Evolutionary conservation across 1,140 invertebrate genomes (phyloP).

Genomic region (Dendrolimus punctatus): DNA sequence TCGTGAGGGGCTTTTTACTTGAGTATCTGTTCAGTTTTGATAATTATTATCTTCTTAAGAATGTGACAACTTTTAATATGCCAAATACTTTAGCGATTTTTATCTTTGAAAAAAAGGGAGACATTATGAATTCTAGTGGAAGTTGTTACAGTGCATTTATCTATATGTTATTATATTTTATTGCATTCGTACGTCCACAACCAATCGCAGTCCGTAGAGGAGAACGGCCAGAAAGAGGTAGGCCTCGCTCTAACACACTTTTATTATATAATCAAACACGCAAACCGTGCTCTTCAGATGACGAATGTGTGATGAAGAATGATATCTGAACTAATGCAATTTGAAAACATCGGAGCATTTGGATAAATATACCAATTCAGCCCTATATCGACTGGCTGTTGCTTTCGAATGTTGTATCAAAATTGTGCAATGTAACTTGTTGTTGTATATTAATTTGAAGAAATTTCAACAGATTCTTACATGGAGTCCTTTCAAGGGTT

Average conservation of each 20-base stretch:
- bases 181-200: conserved; percentile 71
- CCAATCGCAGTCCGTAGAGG: conserved; percentile 71
- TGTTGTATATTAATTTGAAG: conserved; percentile 12
- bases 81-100: conserved; percentile 46
- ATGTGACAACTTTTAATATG: conserved; percentile 55
- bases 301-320: conserved; percentile 34
- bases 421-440: conserved; percentile 3
- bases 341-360: no score
- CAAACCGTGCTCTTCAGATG: conserved; percentile 5
- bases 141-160: conserved; percentile 67
- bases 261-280: background rate
- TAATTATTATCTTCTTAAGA: conserved; percentile 46
- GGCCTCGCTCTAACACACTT: conserved; percentile 33
- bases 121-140: conserved; percentile 56
- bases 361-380: no score
- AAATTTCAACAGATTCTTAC: conserved; percentile 51
- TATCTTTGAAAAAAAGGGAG: conserved; percentile 41
- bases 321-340: conserved; percentile 1
- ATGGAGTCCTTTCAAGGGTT: conserved; percentile 44
- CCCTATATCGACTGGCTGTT: no score
- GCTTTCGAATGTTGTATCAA: no score
- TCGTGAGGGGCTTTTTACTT: conserved; percentile 61
- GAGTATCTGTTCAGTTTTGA: conserved; percentile 49
- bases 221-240: conserved; percentile 69
- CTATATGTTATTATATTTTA: conserved; percentile 70